Percentiles rank a stretch among this genome's conserved stretches.
These are phyloP conservation scores for Rhinopomastus cyanomelas DNA, from an alignment of 2,113 vertebrate genomes.

Conservation along the genomic window DNA sequence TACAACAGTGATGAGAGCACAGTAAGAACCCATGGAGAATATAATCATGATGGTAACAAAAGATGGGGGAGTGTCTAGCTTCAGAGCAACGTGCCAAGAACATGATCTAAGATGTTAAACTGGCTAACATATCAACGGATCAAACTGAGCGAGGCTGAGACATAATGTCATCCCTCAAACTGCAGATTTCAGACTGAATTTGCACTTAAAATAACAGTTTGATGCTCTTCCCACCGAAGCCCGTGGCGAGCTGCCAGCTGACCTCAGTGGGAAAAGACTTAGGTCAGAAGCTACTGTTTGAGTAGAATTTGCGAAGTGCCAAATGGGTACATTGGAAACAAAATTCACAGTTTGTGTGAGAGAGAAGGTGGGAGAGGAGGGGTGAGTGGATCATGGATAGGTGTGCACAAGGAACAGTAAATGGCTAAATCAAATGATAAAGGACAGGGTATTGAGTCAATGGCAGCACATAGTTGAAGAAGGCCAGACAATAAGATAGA, in stretches of 20 bases:
- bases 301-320: not conserved
- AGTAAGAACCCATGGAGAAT: slow-evolving; percentile 42
- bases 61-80: not conserved
- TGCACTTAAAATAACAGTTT: slow-evolving; percentile 27
- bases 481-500: not conserved
- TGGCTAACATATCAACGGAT: slow-evolving; percentile 28
- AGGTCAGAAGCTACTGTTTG: slow-evolving; percentile 30
- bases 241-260: slow-evolving; percentile 23
- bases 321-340: not conserved
- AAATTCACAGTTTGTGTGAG: not conserved
- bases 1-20: slow-evolving; percentile 47
- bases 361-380: not conserved
- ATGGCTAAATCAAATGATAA: not conserved
- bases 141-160: not conserved
- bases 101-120: slow-evolving; percentile 35
- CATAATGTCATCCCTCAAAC: slow-evolving; percentile 33
- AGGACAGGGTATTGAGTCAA: not conserved
- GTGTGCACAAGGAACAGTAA: not conserved
- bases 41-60: slow-evolving; percentile 40
- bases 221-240: slow-evolving; percentile 10
- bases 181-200: slow-evolving; percentile 25
- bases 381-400: too few relatives aligned
- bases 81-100: slow-evolving; percentile 21
- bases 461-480: not conserved
- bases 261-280: slow-evolving; percentile 16